These are phyloP conservation scores for Cecidostiba fungosa DNA, from an alignment of 2,888 invertebrate species.

Conservation along the genomic window DNA sequence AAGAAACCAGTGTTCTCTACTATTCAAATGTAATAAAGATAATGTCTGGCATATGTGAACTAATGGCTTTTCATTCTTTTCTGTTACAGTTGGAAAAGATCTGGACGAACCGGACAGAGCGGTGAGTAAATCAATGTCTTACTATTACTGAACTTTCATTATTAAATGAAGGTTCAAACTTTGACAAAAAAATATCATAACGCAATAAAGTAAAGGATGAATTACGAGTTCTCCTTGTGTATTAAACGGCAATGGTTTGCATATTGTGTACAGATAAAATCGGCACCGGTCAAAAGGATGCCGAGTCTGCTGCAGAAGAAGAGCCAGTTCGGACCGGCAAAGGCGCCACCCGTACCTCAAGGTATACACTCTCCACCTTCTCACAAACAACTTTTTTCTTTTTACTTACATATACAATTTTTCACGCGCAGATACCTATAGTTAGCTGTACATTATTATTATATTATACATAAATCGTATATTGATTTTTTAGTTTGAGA, in stretches of 20 bases:
- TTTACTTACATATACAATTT: neutral
- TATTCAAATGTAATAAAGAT: neutral
- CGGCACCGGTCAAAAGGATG: conserved; percentile 75
- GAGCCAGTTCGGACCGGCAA: conserved; percentile 78
- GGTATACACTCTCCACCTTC: conserved; percentile 67
- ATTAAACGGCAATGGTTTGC: conserved; percentile 42
- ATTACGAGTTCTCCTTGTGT: neutral
- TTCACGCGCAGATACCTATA: neutral
- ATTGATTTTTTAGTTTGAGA: neutral
- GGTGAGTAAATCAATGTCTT: conserved; percentile 70
- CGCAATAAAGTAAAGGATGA: conserved; percentile 12
- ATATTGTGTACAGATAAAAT: conserved; percentile 72
- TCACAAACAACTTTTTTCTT: neutral
- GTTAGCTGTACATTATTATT: neutral
- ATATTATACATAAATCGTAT: neutral
- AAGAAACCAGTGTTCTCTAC: neutral
- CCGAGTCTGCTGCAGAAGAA: conserved; percentile 74
- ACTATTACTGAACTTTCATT: neutral
- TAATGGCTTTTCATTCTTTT: conserved; percentile 54
- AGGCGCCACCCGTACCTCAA: conserved; percentile 69
- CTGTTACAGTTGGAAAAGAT: conserved; percentile 77
- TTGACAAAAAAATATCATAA: neutral
- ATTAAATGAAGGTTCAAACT: neutral
- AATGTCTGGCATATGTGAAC: neutral
- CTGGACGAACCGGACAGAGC: conserved; percentile 79